phyloP scores from a whole-genome alignment of 2,888 invertebrate species.

The Eumacrocentrus americanus region DNA sequence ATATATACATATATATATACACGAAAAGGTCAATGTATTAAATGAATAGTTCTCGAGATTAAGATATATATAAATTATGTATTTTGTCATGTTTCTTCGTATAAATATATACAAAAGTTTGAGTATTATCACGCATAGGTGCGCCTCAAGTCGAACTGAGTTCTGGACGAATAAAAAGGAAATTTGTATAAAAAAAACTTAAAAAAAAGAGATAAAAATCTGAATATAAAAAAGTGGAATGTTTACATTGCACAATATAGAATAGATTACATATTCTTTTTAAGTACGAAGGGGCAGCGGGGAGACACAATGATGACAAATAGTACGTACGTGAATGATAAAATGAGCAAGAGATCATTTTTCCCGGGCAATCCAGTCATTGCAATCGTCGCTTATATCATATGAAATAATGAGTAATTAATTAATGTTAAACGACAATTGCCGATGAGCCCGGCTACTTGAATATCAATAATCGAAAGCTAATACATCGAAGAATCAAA shows the following conservation, averaged over 20 bases:
- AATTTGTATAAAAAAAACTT: slow-evolving; percentile 38
- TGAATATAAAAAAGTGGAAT: slow-evolving; percentile 49
- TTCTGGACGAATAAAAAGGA: slow-evolving; percentile 50
- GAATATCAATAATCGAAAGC: slow-evolving; percentile 37
- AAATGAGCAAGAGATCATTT: slow-evolving; percentile 56
- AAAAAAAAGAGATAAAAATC: slow-evolving; percentile 37
- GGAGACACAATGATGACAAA: slow-evolving; percentile 38
- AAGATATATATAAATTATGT: slow-evolving; percentile 59
- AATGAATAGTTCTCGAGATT: slow-evolving; percentile 27
- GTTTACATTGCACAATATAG: slow-evolving; percentile 60
- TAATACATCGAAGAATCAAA: slow-evolving; percentile 33
- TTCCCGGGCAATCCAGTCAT: slow-evolving; percentile 43
- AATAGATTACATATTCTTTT: slow-evolving; percentile 35
- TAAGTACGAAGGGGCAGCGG: slow-evolving; percentile 48
- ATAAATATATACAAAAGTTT: slow-evolving; percentile 61
- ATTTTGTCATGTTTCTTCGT: slow-evolving; percentile 57
- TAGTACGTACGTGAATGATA: slow-evolving; percentile 44
- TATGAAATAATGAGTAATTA: slow-evolving; percentile 13
- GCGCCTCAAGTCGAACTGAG: slow-evolving; percentile 30
- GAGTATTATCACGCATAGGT: slow-evolving; percentile 52
- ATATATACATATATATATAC: slow-evolving; percentile 19
- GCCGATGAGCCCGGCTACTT: slow-evolving; percentile 38
- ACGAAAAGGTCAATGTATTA: slow-evolving; percentile 12
- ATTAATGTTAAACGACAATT: slow-evolving; percentile 33
- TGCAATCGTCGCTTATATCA: slow-evolving; percentile 30